Evolutionary conservation across 2,888 invertebrate species (phyloP), one percentile per base, ranked within the genome.

Genomic region (Ornithoptera alexandrae): DNA sequence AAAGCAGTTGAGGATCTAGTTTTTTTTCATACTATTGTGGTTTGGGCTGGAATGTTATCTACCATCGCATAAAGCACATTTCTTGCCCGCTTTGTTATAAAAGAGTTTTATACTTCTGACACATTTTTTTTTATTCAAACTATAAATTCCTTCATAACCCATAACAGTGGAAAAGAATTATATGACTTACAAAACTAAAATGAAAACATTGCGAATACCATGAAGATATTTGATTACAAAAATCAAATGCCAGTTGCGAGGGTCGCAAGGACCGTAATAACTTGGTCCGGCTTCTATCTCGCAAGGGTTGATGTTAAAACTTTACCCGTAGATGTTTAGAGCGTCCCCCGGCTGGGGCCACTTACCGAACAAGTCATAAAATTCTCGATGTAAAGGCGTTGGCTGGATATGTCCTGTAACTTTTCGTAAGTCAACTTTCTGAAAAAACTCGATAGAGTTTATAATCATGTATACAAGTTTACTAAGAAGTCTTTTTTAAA

Each of bases 271-370:
- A 86, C 86, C 85, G 80, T 88, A 87, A 90, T 88, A 88, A 88
- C 82, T 87, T 80, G 78, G 74, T 76, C 74, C 76, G 82, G 78
- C 79, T 81, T 80, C 83, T 80, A 79, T 79, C 80, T 80, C 80
- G 70, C 73, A 79, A 84, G 87, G 88, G 86, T 85, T 88, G 87
- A 84, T 86, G 85, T 84, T 88, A 84, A 86, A 89, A 89, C 85
- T 88, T 87, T 82, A 82, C 80, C 82, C 82, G 81, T 83, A 77
- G 80, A 81, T 88, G 88, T 88, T 88, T 89, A 88, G 87, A 84
- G 78, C 82, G 78, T 77, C 77, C 82, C 79, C 79, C 74, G 77
- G 77, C 74, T 78, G 75, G 78, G 62, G 80, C 82, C 86, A 88
- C 87, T 88, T 88, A 86, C 84, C 75, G 78, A 78, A 80, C 78